Evolutionary conservation across 2,113 vertebrate species (phyloP), one percentile per base, ranked within the genome.

Genomic region (Scopus umbretta): DNA sequence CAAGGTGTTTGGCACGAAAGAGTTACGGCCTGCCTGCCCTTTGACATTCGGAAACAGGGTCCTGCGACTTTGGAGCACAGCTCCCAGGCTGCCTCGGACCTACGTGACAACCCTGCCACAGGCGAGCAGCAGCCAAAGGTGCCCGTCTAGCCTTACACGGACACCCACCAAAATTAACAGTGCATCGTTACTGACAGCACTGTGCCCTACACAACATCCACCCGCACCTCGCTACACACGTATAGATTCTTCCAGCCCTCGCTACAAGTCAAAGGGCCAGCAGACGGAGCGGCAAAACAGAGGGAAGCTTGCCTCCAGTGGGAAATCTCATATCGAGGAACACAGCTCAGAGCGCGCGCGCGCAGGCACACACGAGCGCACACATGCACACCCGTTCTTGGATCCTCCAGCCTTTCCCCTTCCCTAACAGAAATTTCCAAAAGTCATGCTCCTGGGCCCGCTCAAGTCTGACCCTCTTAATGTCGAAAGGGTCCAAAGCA

Each of bases 221-320:
- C 42, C 34, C 5, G 2, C 27, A 58, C 52, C 40, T 56, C 0
- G 0, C 40, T 53, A 17, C 23, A 16, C 0, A 0, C 13, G 4
- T 16, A 11, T 0, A 49, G 40, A 22, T 50, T 50, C 49, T 49
- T 71, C 38, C 20, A 32, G 36, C 12, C 42, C 52, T 19, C 3
- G 0, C 45, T 71, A 55, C 26, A 59, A 70, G 76, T 12, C 55
- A 81, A 70, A 72, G 30, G 18, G 16, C 74, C 58, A 74, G 55
- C 42, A 92, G 50, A 49, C 0, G 21, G 16, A 53, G 2, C 40
- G 52, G n/a, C 42, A 92, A 47, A 45, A 20, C 11, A 78, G 27
- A 72, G 55, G 6, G 4, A 68, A 84, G 42, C 25, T 14, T 38
- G 50, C 2, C 68, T 20, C 6, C 5, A 3, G 7, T 8, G 21